Evolutionary conservation across 2,888 invertebrate species (phyloP), one percentile per base, ranked within the genome.

Genomic region (Hesperia comma): DNA sequence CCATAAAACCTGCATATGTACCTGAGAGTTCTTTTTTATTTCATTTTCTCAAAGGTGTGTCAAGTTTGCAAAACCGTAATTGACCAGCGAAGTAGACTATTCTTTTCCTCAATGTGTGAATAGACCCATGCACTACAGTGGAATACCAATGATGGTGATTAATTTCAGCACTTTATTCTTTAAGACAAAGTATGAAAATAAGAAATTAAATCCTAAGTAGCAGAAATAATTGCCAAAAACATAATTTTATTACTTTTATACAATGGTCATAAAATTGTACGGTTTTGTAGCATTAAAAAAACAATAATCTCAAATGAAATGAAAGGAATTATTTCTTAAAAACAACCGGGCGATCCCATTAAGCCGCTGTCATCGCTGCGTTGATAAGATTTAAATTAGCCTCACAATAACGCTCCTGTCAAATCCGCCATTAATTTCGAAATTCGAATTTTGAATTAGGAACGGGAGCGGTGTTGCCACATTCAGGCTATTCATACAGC

Each of bases 321-420:
- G 80, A 79, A 83, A 82, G 76, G 79, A 84, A 85, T 87, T 84
- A 86, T 86, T 86, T 84, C 82, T 86, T 85, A 83, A 87, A 86
- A 85, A 85, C 84, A 83, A 83, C 79, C 83, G 79, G 80, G 82
- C 82, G 84, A 90, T 88, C 86, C 92, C 91, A 92, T 92, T 92
- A 92, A 85, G 84, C 72, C 86, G 85, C 92, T 92, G 92, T 92
- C 92, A 92, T 91, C 92, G 88, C 84, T 75, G 74, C 79, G 84
- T 86, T 92, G 91, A 92, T 92, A 92, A 90, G 92, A 91, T 91
- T 92, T 90, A 91, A 92, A 92, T 92, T 92, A 92, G 88, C 85
- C 85, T 78, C 86, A 88, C 88, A 92, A 92, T 92, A 92, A 90
- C 81, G 88, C 88, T 87, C 85, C 92, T 92, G 92, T 92, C 92